Base-by-base conservation (phyloP, 2,888 invertebrate genomes). In the Hartigia nigra region DNA sequence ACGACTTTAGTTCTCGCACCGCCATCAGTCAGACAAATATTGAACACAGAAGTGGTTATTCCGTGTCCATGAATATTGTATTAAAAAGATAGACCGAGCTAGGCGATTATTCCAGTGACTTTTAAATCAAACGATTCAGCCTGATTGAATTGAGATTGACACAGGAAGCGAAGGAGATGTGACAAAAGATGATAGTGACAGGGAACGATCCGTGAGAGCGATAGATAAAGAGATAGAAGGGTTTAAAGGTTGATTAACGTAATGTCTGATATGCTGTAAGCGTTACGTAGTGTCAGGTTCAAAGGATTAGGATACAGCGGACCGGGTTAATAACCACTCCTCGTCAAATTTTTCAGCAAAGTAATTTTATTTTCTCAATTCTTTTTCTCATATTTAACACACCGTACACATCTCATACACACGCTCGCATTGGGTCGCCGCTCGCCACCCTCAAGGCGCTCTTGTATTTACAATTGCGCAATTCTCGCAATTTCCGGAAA, bases 31-130 rank as follows among this genome's bases (percentile, higher is more conserved):
- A 55, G 55, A 81, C 78, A 87, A 89, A 88, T 82, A 88, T 90
- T 89, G 87, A 88, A 89, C 89, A 88, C 88, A 90, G 89, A 90
- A 90, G 89, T 90, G 89, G 89, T 90, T 90, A 90, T 90, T 86
- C 89, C 89, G 88, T 83, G 84, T 85, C 86, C 84, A 86, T 82
- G 82, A 84, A 81, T 23, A 23, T 5, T 9, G 55, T 23, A 55
- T 9, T 55, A 5, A 23, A 55, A 23, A 55, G 23, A 55, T 5
- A 55, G 55, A 23, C 55, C 55, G 55, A 55, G 55, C 55, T 55
- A 55, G 55, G 23, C 2, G 55, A 55, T 23, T 9, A 23, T 55
- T 55, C 55, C 23, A 23, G 55, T 55, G 55, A 55, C 23, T 55
- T 55, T 23, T 55, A 55, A 9, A 55, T 23, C 23, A 9, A 23